These are phyloP conservation scores for Drosophila tsacasi DNA, from an alignment of 1,140 invertebrate genomes.

Conservation along the genomic window DNA sequence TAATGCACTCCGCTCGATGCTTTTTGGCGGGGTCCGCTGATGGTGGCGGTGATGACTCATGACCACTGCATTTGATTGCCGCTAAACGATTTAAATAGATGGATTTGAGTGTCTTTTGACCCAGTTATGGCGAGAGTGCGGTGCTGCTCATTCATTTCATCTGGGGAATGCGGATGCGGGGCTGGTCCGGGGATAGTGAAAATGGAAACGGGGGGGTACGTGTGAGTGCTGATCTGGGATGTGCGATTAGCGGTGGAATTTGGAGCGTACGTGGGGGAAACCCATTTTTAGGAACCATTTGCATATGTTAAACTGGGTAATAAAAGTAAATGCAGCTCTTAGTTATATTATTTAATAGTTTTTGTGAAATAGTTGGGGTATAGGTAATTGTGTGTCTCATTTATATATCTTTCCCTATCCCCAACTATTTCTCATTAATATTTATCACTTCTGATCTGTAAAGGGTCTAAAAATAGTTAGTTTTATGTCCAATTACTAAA, in stretches of 20 bases:
- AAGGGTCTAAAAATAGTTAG: not conserved
- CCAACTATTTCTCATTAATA: not conserved
- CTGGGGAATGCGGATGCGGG: slow-evolving; percentile 40
- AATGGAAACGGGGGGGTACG: not conserved
- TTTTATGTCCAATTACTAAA: not conserved
- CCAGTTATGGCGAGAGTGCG: slow-evolving; percentile 56
- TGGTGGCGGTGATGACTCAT: slow-evolving; percentile 10
- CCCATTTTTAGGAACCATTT: slow-evolving; percentile 7
- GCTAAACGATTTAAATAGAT: slow-evolving; percentile 78
- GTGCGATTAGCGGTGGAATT: slow-evolving; percentile 26
- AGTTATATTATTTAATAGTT: not conserved
- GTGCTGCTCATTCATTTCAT: slow-evolving; percentile 28
- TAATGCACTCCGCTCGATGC: slow-evolving; percentile 58
- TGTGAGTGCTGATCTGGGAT: slow-evolving; percentile 18
- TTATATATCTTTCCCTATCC: not conserved
- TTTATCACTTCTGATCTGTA: not conserved
- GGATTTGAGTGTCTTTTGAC: slow-evolving; percentile 67
- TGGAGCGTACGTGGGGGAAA: slow-evolving; percentile 4
- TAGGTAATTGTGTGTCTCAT: not conserved
- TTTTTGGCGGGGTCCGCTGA: slow-evolving; percentile 34
- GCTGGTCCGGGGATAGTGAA: slow-evolving; percentile 4
- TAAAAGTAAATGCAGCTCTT: not conserved
- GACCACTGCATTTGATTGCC: slow-evolving; percentile 69
- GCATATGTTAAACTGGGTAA: not conserved
- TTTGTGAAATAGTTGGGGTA: not conserved